These are phyloP conservation scores for Ammodytes marinus DNA, from an alignment of 2,113 vertebrate species.

Conservation along the genomic window DNA sequence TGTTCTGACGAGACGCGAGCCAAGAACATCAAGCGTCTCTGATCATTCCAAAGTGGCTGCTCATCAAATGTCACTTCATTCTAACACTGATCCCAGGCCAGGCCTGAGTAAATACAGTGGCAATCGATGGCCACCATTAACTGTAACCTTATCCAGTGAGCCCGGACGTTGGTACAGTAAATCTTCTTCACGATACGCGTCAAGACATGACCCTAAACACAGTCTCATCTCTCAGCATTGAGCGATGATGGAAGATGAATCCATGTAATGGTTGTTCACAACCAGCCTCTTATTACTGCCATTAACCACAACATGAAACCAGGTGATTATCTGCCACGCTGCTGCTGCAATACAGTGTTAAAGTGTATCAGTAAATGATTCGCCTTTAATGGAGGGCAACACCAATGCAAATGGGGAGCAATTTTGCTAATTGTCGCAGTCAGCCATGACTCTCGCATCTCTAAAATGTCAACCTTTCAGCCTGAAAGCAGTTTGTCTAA, in stretches of 20 bases:
- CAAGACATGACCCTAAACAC: slow-evolving; percentile 46
- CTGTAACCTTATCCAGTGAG: slow-evolving; percentile 59
- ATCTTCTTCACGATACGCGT: slow-evolving; percentile 44
- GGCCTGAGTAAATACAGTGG: slow-evolving; percentile 50
- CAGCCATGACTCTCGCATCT: slow-evolving; percentile 29
- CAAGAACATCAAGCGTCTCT: slow-evolving; percentile 44
- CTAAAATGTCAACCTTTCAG: slow-evolving; percentile 44
- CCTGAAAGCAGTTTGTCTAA: slow-evolving; percentile 34
- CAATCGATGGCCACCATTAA: slow-evolving; percentile 57
- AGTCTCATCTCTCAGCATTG: slow-evolving; percentile 40
- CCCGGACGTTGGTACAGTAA: slow-evolving; percentile 46
- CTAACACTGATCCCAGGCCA: slow-evolving; percentile 35
- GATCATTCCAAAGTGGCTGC: slow-evolving; percentile 28
- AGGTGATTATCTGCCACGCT: slow-evolving; percentile 33
- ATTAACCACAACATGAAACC: slow-evolving; percentile 49
- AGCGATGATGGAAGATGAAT: slow-evolving; percentile 22
- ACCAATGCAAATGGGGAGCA: slow-evolving; percentile 52
- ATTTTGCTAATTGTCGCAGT: slow-evolving; percentile 53
- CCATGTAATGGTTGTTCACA: slow-evolving; percentile 29
- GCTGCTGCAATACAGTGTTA: slow-evolving; percentile 39
- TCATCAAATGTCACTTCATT: slow-evolving; percentile 47
- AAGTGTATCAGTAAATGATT: slow-evolving; percentile 44
- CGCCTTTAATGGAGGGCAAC: slow-evolving; percentile 44
- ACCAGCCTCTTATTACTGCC: slow-evolving; percentile 40
- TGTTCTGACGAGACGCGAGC: slow-evolving; percentile 27